These are phyloP conservation scores for Sphenodon punctatus DNA, from an alignment of 2,797 vertebrate species.

Conservation along the genomic window DNA sequence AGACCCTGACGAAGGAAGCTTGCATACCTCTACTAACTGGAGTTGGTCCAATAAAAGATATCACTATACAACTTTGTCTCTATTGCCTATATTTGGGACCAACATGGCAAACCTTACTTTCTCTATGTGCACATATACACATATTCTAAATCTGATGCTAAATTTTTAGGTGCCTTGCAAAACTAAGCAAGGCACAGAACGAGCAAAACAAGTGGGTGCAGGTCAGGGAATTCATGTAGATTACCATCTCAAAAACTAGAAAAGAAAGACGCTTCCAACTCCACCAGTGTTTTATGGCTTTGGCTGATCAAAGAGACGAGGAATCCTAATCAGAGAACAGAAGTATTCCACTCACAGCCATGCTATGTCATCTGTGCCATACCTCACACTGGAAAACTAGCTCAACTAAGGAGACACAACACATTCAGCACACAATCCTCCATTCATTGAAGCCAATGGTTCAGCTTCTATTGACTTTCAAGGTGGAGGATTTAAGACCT, in stretches of 20 bases:
- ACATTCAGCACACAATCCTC: too few relatives aligned
- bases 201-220: background rate
- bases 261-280: constrained; percentile 5
- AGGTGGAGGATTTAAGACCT: too few relatives aligned
- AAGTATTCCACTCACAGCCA: constrained; percentile 42
- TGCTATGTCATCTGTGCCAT: background rate
- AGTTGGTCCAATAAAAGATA: too few relatives aligned
- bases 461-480: too few relatives aligned
- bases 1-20: too few relatives aligned
- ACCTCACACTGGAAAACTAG: constrained; percentile 19
- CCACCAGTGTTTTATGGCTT: background rate
- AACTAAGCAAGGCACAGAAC: background rate
- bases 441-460: too few relatives aligned
- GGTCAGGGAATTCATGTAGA: background rate
- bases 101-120: too few relatives aligned
- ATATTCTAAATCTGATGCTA: background rate
- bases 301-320: constrained; percentile 29
- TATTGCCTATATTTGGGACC: too few relatives aligned
- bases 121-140: background rate
- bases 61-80: too few relatives aligned
- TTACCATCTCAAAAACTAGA: background rate
- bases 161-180: background rate
- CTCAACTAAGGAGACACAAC: constrained; percentile 45
- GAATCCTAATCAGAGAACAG: background rate
- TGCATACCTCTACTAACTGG: too few relatives aligned